Evolutionary conservation across 2,113 vertebrate genomes (phyloP).

Genomic region (Spheniscus mendiculus): DNA sequence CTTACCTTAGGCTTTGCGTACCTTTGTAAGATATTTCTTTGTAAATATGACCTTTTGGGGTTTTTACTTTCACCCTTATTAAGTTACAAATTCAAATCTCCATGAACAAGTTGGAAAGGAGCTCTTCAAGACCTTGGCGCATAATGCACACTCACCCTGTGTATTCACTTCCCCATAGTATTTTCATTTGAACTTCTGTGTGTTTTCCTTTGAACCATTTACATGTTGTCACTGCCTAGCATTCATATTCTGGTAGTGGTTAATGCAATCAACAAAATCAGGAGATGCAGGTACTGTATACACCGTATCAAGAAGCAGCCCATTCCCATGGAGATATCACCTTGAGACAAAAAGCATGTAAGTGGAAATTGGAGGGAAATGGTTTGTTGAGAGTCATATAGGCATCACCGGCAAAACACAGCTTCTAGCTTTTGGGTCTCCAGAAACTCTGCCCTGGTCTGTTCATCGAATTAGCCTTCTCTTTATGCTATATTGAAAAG

Average conservation of each 20-base stretch:
- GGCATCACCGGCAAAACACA: not conserved
- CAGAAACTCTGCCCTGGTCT: not conserved
- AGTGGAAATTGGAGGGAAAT: not conserved
- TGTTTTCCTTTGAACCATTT: not conserved
- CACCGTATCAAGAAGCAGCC: not conserved
- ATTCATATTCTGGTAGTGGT: not conserved
- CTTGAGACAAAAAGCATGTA: not conserved
- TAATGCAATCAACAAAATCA: not conserved
- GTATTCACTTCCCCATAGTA: not conserved
- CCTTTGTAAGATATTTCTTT: not conserved
- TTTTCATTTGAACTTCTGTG: not conserved
- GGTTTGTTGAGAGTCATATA: not conserved
- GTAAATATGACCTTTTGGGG: not conserved
- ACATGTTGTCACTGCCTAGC: not conserved
- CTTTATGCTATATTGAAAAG: not conserved
- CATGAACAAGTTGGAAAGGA: not conserved
- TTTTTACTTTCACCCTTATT: not conserved
- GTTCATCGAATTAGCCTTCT: not conserved
- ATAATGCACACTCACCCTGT: not conserved
- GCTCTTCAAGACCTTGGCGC: not conserved
- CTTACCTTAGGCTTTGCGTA: not conserved
- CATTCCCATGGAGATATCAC: not conserved
- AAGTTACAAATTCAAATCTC: not conserved
- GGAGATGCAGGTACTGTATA: not conserved
- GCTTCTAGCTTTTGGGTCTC: not conserved